phyloP scores from a whole-genome alignment of 2,113 vertebrate genomes.

The Salvelinus sp. region DNA sequence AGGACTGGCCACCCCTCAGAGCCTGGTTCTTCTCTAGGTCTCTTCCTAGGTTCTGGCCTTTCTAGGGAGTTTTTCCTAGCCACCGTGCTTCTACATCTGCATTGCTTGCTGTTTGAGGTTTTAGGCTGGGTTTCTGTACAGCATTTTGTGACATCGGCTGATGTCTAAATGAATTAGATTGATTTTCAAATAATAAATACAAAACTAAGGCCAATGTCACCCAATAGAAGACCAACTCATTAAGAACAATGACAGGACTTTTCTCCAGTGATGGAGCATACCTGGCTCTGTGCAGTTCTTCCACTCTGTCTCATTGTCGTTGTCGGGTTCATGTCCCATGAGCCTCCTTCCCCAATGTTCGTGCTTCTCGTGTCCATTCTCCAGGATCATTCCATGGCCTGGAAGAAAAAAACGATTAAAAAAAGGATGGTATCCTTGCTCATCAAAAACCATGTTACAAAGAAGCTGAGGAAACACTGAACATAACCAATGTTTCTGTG shows the following conservation, averaged over 20 bases:
- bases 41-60: too few relatives aligned
- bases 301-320: conserved; percentile 72
- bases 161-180: background rate
- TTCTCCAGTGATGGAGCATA: conserved; percentile 43
- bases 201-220: background rate
- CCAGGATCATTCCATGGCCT: background rate
- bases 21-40: too few relatives aligned
- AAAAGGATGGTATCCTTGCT: too few relatives aligned
- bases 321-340: conserved; percentile 74
- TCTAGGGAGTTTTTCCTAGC: too few relatives aligned
- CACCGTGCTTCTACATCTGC: too few relatives aligned
- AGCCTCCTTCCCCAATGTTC: conserved; percentile 85
- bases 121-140: too few relatives aligned
- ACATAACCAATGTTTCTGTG: background rate
- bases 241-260: too few relatives aligned
- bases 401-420: background rate
- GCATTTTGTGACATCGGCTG: background rate
- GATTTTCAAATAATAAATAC: background rate
- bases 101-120: too few relatives aligned
- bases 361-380: conserved; percentile 42
- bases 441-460: too few relatives aligned
- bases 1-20: too few relatives aligned
- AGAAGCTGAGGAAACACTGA: too few relatives aligned
- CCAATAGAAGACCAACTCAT: too few relatives aligned
- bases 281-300: conserved; percentile 94